Conservation (phyloP, 2,113 vertebrate genomes). For the Acrocephalus kingi region DNA sequence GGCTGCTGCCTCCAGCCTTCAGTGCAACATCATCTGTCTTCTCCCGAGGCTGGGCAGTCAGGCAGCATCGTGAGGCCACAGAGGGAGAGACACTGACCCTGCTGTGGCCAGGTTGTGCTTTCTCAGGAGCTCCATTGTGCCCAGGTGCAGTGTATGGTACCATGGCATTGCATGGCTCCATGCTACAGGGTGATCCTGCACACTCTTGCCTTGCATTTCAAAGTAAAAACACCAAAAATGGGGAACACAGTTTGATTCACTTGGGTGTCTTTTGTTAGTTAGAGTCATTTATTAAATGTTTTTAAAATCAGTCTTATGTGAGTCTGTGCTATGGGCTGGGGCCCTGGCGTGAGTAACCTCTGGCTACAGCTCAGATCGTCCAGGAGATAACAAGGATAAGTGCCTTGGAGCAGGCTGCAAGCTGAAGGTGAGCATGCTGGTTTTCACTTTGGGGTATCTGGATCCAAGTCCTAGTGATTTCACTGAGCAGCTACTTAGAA, state of each 20-base stretch:
- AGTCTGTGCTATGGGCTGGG: not conserved
- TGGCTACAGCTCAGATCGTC: not conserved
- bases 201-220: not conserved
- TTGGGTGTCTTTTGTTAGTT: not conserved
- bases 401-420: not conserved
- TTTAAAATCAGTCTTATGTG: not conserved
- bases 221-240: not conserved
- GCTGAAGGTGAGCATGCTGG: not conserved
- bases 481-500: not conserved
- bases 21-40: not conserved
- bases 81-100: too few relatives aligned
- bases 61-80: fast-evolving
- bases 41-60: fast-evolving
- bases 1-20: not conserved
- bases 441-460: not conserved
- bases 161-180: fast-evolving
- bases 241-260: not conserved
- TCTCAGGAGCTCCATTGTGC: not conserved
- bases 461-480: not conserved
- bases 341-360: not conserved
- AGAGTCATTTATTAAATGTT: not conserved
- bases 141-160: not conserved
- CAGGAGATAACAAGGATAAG: not conserved
- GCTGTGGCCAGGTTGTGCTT: not conserved
- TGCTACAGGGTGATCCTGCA: not conserved